Evolutionary conservation across 2,888 invertebrate species (phyloP).

Genomic region (Steromphala cineraria): DNA sequence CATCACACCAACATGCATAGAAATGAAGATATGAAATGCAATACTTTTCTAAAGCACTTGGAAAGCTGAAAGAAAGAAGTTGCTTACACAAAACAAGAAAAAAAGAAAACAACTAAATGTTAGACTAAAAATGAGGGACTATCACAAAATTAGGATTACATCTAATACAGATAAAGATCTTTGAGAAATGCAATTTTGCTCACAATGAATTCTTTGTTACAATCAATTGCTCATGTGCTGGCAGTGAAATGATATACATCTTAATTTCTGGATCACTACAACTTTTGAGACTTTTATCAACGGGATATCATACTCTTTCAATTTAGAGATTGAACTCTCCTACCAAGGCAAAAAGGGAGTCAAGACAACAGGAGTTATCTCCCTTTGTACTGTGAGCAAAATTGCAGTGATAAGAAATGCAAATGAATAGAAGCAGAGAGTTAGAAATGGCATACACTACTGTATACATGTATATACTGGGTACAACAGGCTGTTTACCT

Average conservation of each 20-base stretch:
- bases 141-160: background rate
- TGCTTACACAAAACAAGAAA: background rate
- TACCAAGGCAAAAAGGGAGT: background rate
- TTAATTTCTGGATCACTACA: no score
- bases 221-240: no score
- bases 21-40: background rate
- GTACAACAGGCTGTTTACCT: slow-evolving; percentile 29
- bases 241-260: no score
- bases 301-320: no score
- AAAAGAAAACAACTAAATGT: background rate
- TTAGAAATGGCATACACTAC: background rate
- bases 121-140: background rate
- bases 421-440: background rate
- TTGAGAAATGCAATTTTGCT: no score
- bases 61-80: background rate
- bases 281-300: no score
- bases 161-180: background rate
- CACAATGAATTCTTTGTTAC: no score
- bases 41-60: background rate
- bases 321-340: background rate
- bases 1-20: no score
- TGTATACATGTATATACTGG: background rate
- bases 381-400: background rate
- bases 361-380: background rate
- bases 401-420: background rate